A percentile compares a stretch with the other conserved stretches of the same genome.
These are phyloP conservation scores for Octomys mimax DNA, from an alignment of 2,797 vertebrate genomes.

Conservation along the genomic window DNA sequence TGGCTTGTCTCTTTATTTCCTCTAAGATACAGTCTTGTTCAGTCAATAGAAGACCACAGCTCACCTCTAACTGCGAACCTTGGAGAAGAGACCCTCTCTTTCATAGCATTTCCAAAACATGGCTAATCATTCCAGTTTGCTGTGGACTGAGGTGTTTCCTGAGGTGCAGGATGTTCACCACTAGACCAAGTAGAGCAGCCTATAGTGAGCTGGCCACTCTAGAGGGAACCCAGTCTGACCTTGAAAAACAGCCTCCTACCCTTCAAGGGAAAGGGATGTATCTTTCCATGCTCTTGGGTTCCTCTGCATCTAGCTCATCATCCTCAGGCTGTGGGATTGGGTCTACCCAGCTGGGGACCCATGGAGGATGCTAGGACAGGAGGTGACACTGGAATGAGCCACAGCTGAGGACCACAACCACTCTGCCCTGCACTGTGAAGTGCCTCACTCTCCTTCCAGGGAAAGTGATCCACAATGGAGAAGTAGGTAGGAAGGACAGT, in stretches of 20 bases:
- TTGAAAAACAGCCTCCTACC: background rate
- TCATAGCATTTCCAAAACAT: background rate
- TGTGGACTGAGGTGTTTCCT: background rate
- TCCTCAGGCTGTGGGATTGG: background rate
- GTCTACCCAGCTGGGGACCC: too few relatives aligned
- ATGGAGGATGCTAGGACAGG: accelerated
- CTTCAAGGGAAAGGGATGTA: background rate
- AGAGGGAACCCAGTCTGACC: background rate
- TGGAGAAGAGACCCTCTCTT: background rate
- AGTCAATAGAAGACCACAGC: background rate
- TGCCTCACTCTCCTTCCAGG: background rate
- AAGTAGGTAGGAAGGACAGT: background rate
- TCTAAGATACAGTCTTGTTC: background rate
- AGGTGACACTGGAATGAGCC: background rate
- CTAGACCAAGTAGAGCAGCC: too few relatives aligned
- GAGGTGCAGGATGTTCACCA: background rate
- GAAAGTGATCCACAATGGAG: accelerated
- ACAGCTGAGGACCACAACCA: too few relatives aligned
- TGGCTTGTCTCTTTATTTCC: background rate
- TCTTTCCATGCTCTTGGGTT: background rate
- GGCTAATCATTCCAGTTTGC: background rate
- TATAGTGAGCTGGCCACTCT: background rate
- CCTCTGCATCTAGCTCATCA: accelerated
- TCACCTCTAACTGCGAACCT: too few relatives aligned
- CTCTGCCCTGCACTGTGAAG: background rate